A percentile compares a stretch with the other conserved stretches of the same genome.
phyloP scores from a whole-genome alignment of 2,888 invertebrate genomes.

The Oscheius sp. region DNA sequence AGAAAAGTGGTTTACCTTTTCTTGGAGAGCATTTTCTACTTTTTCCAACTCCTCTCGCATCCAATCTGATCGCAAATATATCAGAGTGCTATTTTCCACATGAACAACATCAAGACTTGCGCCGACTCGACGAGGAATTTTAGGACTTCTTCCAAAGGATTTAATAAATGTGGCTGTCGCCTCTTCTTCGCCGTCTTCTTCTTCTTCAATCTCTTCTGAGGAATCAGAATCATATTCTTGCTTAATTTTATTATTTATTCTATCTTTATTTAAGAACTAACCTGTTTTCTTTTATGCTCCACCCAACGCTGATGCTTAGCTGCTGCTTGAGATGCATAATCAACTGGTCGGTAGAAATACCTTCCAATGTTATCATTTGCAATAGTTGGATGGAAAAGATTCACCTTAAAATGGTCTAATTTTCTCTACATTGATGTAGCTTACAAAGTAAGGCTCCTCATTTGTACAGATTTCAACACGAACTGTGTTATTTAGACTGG shows the following conservation, averaged over 20 bases:
- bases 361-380: constrained; percentile 10
- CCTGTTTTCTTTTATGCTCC: constrained; percentile 21
- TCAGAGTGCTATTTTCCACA: constrained; percentile 17
- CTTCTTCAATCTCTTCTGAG: neutral
- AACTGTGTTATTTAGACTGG: constrained; percentile 3
- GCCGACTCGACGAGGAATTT: neutral
- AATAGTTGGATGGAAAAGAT: constrained; percentile 30
- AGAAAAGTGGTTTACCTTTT: neutral
- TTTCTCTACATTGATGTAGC: neutral
- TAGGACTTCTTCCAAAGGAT: constrained; percentile 4
- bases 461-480: constrained; percentile 18
- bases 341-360: constrained; percentile 16
- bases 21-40: neutral
- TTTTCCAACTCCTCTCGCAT: neutral
- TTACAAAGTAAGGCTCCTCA: constrained; percentile 24
- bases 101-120: neutral
- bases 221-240: constrained; percentile 23
- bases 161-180: neutral
- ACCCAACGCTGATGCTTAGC: constrained; percentile 20
- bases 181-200: neutral
- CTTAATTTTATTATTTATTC: neutral
- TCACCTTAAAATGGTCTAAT: constrained; percentile 9
- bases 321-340: neutral
- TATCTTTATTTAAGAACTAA: too few species aligned
- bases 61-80: constrained; percentile 17